Conservation (phyloP, 2,888 invertebrate genomes). For the Nesidiocoris tenuis region DNA sequence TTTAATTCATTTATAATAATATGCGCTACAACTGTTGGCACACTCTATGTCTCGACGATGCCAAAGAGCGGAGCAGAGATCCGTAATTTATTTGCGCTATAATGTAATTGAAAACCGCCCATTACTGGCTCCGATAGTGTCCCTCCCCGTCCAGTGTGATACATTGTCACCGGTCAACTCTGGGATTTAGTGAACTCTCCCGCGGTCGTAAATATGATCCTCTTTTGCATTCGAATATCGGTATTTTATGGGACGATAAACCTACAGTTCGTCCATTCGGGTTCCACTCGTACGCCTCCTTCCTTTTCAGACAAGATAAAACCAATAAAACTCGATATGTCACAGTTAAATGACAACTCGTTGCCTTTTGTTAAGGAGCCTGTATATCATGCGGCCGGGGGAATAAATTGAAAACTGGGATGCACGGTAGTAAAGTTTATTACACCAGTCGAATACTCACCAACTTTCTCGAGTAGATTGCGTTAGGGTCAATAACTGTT, state of each 20-base stretch:
- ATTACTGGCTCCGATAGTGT: background rate
- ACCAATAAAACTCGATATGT: constrained; percentile 38
- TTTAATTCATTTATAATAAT: too few relatives aligned
- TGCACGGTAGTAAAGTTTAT: constrained; percentile 32
- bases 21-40: too few relatives aligned
- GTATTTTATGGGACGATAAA: constrained; percentile 36
- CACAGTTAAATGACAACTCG: constrained; percentile 26
- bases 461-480: background rate
- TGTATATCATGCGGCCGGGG: constrained; percentile 18
- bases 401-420: constrained; percentile 30
- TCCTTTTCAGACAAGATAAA: constrained; percentile 27
- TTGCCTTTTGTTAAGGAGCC: constrained; percentile 23
- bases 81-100: background rate
- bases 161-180: constrained; percentile 31
- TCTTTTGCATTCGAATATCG: constrained; percentile 32
- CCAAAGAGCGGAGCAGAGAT: too few relatives aligned
- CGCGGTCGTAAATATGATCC: constrained; percentile 27
- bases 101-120: constrained; percentile 8
- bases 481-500: background rate
- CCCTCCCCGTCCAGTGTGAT: background rate
- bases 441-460: background rate
- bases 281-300: background rate
- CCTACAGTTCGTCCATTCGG: constrained; percentile 30
- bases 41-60: too few relatives aligned
- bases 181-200: constrained; percentile 17